Conservation (phyloP, 2,797 vertebrate genomes). For the Gephyroberyx darwinii region DNA sequence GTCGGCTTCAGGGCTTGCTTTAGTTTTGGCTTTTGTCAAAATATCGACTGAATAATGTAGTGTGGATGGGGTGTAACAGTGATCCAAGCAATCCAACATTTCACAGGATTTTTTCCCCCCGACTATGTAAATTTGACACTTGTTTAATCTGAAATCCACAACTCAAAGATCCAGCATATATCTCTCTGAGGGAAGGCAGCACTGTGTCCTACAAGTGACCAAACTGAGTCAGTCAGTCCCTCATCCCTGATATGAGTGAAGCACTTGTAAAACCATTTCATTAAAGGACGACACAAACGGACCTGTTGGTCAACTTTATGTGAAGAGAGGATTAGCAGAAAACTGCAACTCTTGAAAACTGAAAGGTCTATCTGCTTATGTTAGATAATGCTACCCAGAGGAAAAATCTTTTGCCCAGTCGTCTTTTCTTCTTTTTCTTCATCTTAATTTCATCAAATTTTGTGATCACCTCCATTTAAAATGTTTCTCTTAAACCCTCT, state of each 20-base stretch:
- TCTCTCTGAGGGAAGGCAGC: slow-evolving; percentile 28
- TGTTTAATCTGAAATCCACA: slow-evolving; percentile 58
- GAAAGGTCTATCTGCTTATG: no score
- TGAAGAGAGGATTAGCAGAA: no score
- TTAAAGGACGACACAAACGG: no score
- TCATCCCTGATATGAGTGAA: not conserved
- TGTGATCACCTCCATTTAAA: no score
- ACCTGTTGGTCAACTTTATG: no score
- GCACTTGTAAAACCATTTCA: not conserved
- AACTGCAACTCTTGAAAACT: no score
- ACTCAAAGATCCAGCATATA: slow-evolving; percentile 46
- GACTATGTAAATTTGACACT: slow-evolving; percentile 57
- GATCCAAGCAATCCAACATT: slow-evolving; percentile 52
- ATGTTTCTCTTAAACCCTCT: no score
- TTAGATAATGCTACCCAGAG: no score
- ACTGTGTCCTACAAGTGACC: not conserved
- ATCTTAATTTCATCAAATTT: no score
- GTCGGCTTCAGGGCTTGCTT: slow-evolving; percentile 38
- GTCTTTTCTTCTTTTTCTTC: no score
- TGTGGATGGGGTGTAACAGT: slow-evolving; percentile 32
- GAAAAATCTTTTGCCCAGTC: no score
- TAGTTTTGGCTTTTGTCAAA: slow-evolving; percentile 42
- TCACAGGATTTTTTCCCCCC: slow-evolving; percentile 51
- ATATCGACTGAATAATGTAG: slow-evolving; percentile 52
- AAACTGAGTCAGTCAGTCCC: slow-evolving; percentile 3